Percentiles rank a stretch among this genome's conserved stretches.
Conservation (phyloP, 2,888 invertebrate genomes). For the Geotrupes spiniger region DNA sequence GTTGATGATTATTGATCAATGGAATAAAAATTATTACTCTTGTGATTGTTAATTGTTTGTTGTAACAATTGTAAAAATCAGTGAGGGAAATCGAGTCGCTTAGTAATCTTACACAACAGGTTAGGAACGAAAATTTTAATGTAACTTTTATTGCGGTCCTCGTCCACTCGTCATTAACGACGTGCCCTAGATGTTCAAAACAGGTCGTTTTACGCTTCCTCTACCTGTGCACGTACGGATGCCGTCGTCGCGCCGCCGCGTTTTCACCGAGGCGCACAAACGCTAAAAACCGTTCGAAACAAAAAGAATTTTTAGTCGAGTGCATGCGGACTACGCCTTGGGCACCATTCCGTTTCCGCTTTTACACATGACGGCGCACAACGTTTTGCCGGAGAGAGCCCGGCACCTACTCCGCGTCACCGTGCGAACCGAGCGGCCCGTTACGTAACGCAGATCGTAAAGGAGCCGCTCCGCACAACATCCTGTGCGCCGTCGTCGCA, state of each 20-base stretch:
- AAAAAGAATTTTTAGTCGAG: conserved; percentile 35
- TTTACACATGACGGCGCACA: conserved; percentile 51
- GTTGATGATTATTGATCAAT: no score
- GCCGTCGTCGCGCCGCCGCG: not conserved
- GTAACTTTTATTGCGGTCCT: no score
- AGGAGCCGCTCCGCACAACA: conserved; percentile 7
- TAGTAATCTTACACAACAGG: no score
- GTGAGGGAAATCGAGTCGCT: no score
- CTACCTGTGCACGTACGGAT: no score
- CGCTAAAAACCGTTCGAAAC: not conserved
- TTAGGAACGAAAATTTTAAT: no score
- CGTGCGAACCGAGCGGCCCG: conserved; percentile 40
- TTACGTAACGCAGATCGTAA: conserved; percentile 19
- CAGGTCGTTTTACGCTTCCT: not conserved
- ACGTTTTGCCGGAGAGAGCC: conserved; percentile 40
- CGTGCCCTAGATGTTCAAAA: not conserved
- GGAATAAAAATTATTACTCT: no score
- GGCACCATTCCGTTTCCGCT: conserved; percentile 49
- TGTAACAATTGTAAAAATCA: no score
- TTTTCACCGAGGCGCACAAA: conserved; percentile 2
- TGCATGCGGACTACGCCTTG: conserved; percentile 45
- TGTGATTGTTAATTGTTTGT: no score
- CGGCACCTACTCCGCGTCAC: conserved; percentile 32
- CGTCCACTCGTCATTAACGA: not conserved
- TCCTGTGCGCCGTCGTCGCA: conserved; percentile 19